A percentile compares a stretch with the other conserved stretches of the same genome.
These are phyloP conservation scores for Xenotilapia flavipinnis DNA, from an alignment of 2,113 vertebrate species.

Conservation along the genomic window DNA sequence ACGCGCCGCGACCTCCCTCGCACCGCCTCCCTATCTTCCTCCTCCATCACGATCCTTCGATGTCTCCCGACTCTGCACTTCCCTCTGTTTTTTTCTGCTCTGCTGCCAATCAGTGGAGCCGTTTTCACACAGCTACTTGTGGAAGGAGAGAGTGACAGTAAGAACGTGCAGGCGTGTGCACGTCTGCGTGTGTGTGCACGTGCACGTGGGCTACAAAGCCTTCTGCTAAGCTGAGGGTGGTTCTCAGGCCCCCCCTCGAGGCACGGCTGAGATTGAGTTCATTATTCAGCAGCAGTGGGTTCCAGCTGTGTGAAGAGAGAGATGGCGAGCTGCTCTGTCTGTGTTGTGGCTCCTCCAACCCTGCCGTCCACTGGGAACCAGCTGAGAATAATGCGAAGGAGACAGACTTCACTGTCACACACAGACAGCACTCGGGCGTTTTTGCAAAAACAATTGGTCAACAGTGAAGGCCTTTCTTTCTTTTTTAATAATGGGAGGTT, in stretches of 20 bases:
- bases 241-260: conserved; percentile 19
- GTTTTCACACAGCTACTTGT: conserved; percentile 28
- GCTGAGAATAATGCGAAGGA: conserved; percentile 17
- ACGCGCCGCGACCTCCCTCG: not conserved
- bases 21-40: not conserved
- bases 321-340: conserved; percentile 30
- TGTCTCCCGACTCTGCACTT: not conserved
- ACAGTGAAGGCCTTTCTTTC: not conserved
- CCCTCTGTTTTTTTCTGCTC: not conserved
- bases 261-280: conserved; percentile 50
- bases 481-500: not conserved
- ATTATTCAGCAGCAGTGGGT: conserved; percentile 51
- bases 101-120: conserved; percentile 35
- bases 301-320: conserved; percentile 45
- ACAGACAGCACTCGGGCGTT: not conserved
- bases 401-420: not conserved
- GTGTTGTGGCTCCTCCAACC: conserved; percentile 36
- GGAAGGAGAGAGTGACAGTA: conserved; percentile 12
- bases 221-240: conserved; percentile 30
- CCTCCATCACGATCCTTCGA: not conserved
- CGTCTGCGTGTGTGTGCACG: not conserved
- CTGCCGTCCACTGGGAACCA: conserved; percentile 11
- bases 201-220: conserved; percentile 32
- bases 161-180: not conserved
- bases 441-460: not conserved